Evolutionary conservation across 2,888 invertebrate genomes (phyloP), one percentile per base, ranked within the genome.

Genomic region (Drosophila fulvimacula): DNA sequence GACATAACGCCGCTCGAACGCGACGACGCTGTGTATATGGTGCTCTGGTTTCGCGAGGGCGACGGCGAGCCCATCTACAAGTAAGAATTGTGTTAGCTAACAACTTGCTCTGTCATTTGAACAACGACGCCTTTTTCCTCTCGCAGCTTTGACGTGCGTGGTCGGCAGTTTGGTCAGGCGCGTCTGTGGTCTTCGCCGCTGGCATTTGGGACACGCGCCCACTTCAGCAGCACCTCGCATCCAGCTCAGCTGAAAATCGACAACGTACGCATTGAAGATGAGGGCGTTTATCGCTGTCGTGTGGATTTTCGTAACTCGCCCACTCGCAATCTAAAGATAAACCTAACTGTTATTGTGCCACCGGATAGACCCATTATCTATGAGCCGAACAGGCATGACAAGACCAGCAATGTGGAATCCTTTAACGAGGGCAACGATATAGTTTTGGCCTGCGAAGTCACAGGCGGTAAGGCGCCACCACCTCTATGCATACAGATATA

Each of bases 341-440:
- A 95, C 92, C 94, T 96, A 82, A 95, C 95, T 77, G 95, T 96
- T 74, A 95, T 96, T 77, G 97, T 97, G 86, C 96, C 97, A 88
- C 97, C 97, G 53, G 95, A 95, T 88, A 94, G 95, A 91, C 97
- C 97, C 59, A 95, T 96, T 86, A 97, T 97, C 93, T 96, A 95
- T 92, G 97, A 97, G 90, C 95, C 95, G 51, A 95, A 95, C 88
- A 94, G 95, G 88, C 94, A 96, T 91, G 96, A 97, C 90, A 94
- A 95, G 89, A 94, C 96, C 79, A 95, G 95, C 91, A 93, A 96
- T 79, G 95, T 96, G 81, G 96, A 96, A 91, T 95, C 96, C 27
- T 97, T 97, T 93, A 97, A 97, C 91, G 97, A 97, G 93, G 97
- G 97, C 38, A 95, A 95, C 72, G 96, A 96, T 90, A 95, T 97